These are phyloP conservation scores for Phrynosoma platyrhinos DNA, from an alignment of 2,113 vertebrate genomes.

Conservation along the genomic window DNA sequence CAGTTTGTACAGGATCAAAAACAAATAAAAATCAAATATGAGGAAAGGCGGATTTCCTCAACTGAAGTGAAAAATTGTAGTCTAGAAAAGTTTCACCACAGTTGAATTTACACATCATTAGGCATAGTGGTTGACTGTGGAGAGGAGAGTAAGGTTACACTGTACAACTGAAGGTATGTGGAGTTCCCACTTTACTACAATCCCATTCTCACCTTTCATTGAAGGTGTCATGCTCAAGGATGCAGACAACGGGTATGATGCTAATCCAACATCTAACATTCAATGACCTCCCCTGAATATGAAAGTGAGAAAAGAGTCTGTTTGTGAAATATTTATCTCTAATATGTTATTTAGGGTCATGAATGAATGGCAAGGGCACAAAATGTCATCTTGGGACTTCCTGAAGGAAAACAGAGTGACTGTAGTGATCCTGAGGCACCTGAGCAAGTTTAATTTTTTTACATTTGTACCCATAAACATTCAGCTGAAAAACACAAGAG, in stretches of 20 bases:
- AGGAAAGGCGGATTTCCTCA: neutral
- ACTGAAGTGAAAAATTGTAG: neutral
- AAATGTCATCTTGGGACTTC: neutral
- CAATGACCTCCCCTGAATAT: too few species aligned
- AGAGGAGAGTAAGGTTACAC: neutral
- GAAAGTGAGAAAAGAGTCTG: too few species aligned
- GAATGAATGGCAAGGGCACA: neutral
- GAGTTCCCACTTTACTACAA: too few species aligned
- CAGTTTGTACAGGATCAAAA: neutral
- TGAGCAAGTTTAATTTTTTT: neutral
- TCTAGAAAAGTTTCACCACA: neutral
- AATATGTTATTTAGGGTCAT: too few species aligned
- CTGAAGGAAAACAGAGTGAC: too few species aligned
- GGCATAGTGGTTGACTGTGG: neutral
- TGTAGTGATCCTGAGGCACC: neutral
- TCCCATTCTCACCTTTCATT: neutral
- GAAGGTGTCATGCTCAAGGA: neutral
- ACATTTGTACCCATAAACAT: too few species aligned
- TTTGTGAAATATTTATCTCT: too few species aligned
- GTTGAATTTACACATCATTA: neutral
- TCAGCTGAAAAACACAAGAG: too few species aligned
- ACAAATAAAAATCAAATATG: too few species aligned
- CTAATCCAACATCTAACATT: too few species aligned
- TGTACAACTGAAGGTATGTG: too few species aligned
- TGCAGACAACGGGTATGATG: neutral